Conservation (phyloP, 2,888 invertebrate species). For the Didymodactylos carnosus region DNA sequence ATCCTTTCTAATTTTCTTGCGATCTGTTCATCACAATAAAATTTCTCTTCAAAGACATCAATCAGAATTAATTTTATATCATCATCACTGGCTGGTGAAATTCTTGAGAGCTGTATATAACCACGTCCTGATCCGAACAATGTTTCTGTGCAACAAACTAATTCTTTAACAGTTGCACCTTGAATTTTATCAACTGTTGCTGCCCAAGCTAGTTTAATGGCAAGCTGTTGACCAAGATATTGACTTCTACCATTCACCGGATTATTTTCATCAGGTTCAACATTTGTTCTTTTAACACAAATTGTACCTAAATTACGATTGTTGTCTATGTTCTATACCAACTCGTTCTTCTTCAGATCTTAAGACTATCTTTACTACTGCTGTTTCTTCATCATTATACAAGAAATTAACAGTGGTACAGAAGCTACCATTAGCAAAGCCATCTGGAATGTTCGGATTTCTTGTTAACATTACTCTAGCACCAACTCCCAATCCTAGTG, state of each 20-base stretch:
- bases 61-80: constrained; percentile 66
- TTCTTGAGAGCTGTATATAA: constrained; percentile 78
- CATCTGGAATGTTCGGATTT: not conserved
- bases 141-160: constrained; percentile 69
- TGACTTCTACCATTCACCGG: constrained; percentile 45
- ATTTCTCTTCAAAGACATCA: constrained; percentile 64
- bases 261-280: not conserved
- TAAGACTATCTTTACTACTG: constrained; percentile 44
- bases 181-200: constrained; percentile 90
- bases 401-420: constrained; percentile 34
- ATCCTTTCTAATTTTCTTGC: no score
- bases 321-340: not conserved
- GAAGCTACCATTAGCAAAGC: not conserved
- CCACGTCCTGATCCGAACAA: constrained; percentile 91
- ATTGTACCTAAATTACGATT: not conserved
- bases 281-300: not conserved
- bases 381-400: constrained; percentile 53
- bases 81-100: constrained; percentile 62
- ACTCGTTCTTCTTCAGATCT: not conserved
- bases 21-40: constrained; percentile 51
- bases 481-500: not conserved
- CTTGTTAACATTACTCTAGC: not conserved
- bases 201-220: constrained; percentile 80
- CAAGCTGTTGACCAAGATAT: constrained; percentile 63
- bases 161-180: constrained; percentile 78